Conservation (phyloP, 2,797 vertebrate genomes). For the Xiphorhynchus erythropygius region DNA sequence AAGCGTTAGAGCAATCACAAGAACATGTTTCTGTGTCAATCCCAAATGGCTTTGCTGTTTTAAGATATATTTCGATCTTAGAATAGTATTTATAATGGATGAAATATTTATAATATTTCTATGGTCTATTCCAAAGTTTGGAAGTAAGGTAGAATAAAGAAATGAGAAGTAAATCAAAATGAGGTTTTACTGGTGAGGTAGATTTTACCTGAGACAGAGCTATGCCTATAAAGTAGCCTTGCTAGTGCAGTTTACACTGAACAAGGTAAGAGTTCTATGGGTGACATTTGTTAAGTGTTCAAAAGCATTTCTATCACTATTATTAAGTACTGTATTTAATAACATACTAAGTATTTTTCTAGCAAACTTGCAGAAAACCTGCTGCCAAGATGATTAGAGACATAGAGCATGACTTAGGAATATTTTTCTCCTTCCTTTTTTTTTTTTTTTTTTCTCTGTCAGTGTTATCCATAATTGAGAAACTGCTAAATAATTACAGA, state of each 20-base stretch:
- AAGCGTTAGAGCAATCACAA: neutral
- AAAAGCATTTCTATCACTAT: neutral
- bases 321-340: neutral
- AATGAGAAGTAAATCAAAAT: neutral
- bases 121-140: neutral
- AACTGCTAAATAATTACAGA: neutral
- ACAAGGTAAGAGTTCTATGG: neutral
- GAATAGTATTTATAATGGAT: neutral
- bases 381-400: neutral
- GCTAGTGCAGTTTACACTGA: neutral
- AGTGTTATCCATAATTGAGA: neutral
- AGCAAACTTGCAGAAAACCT: neutral
- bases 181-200: neutral
- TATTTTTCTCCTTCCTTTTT: neutral
- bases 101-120: neutral
- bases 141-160: neutral
- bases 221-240: neutral
- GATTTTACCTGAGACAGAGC: neutral
- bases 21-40: neutral
- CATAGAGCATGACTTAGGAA: neutral
- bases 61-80: neutral
- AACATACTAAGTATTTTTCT: neutral
- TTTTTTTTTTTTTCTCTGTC: neutral
- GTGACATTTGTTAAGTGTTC: neutral
- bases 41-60: neutral